phyloP scores from a whole-genome alignment of 2,113 vertebrate genomes.

The Cygnus buccinator region DNA sequence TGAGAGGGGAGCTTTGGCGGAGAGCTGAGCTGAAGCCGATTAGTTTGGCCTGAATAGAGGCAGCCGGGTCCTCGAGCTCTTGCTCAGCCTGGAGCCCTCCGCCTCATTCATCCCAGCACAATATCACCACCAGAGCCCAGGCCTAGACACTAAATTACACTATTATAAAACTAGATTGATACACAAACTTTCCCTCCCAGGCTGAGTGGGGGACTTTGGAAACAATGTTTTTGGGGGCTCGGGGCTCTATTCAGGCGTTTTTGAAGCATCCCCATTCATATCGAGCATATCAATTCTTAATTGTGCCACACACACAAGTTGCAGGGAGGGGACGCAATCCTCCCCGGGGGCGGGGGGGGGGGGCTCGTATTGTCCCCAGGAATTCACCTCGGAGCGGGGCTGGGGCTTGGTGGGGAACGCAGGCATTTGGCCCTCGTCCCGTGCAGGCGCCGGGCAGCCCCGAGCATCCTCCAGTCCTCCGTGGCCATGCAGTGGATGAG shows the following conservation, averaged over 20 bases:
- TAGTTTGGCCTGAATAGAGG: slow-evolving; percentile 84
- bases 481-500: fast-evolving
- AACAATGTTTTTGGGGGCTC: slow-evolving; percentile 61
- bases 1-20: slow-evolving; percentile 80
- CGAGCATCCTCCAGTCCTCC: fast-evolving
- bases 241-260: slow-evolving; percentile 48
- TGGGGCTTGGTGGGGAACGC: neutral
- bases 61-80: slow-evolving; percentile 77
- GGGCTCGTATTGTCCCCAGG: slow-evolving; percentile 4
- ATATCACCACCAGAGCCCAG: slow-evolving; percentile 86
- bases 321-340: slow-evolving; percentile 3
- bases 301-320: slow-evolving; percentile 63
- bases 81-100: slow-evolving; percentile 81
- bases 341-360: neutral
- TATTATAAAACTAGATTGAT: slow-evolving; percentile 85
- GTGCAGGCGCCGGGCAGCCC: no score
- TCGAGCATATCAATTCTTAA: slow-evolving; percentile 67
- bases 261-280: slow-evolving; percentile 70
- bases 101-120: slow-evolving; percentile 84
- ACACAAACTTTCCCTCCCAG: slow-evolving; percentile 77
- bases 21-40: slow-evolving; percentile 82
- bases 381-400: neutral
- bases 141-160: slow-evolving; percentile 85
- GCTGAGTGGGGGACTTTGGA: slow-evolving; percentile 72
- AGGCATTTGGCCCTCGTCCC: neutral